These are phyloP conservation scores for Tragulus kanchil DNA, from an alignment of 2,113 vertebrate genomes.

Conservation along the genomic window DNA sequence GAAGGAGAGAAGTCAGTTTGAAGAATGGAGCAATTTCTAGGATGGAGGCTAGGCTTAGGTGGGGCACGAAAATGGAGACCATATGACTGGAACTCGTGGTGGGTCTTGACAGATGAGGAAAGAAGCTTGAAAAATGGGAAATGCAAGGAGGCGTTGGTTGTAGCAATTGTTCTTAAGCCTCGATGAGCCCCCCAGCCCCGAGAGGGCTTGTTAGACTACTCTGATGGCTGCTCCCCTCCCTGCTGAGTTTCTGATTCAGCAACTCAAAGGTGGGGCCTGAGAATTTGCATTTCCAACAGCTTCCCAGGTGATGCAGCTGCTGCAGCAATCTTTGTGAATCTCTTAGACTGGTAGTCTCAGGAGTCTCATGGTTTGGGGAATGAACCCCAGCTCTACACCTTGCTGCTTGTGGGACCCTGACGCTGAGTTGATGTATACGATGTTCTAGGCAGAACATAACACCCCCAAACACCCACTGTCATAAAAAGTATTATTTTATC, in stretches of 20 bases:
- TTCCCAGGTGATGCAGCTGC: neutral
- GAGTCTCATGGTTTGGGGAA: neutral
- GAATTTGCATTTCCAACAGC: neutral
- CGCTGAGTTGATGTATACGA: neutral
- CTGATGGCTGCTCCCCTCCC: accelerated
- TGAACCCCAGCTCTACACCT: neutral
- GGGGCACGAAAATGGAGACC: neutral
- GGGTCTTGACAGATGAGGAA: neutral
- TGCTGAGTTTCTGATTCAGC: neutral
- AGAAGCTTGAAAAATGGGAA: neutral
- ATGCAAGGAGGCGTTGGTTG: neutral
- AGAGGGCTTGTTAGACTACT: neutral
- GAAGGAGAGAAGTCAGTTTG: slow-evolving; percentile 15
- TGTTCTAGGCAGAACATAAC: neutral
- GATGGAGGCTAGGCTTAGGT: neutral
- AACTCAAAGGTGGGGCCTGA: no score
- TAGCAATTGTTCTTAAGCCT: neutral
- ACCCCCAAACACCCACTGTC: neutral
- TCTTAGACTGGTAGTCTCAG: neutral
- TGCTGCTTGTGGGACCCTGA: neutral
- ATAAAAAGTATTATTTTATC: neutral
- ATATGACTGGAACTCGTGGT: neutral
- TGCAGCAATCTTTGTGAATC: neutral
- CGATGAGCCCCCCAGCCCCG: neutral
- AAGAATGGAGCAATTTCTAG: slow-evolving; percentile 15